A percentile compares a stretch with the other conserved stretches of the same genome.
Evolutionary conservation across 2,113 vertebrate genomes (phyloP).

Genomic region (Hippocampus abdominalis): DNA sequence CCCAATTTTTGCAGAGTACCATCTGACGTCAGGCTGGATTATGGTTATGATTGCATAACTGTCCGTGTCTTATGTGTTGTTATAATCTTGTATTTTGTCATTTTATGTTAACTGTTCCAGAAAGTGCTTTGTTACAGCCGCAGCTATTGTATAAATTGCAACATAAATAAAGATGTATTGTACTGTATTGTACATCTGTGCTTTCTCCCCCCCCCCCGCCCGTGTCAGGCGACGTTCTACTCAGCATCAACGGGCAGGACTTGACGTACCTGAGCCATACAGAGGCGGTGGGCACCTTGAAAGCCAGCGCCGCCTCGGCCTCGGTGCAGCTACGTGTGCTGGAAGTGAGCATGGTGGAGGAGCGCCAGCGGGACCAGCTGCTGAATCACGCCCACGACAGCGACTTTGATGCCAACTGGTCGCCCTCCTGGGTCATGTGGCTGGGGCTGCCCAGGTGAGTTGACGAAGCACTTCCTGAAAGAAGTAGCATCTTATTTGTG

Average conservation of each 20-base stretch:
- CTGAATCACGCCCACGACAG: conserved; percentile 81
- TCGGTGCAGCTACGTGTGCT: conserved; percentile 86
- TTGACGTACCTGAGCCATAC: conserved; percentile 92
- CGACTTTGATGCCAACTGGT: conserved; percentile 94
- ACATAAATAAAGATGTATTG: too few relatives aligned
- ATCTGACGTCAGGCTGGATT: too few relatives aligned
- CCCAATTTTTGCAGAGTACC: too few relatives aligned
- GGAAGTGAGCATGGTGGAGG: conserved; percentile 87
- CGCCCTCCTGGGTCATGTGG: conserved; percentile 97
- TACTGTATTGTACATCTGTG: too few relatives aligned
- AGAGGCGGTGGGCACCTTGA: conserved; percentile 92
- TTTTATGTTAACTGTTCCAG: too few relatives aligned
- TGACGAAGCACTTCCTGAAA: background rate
- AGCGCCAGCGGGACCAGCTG: conserved; percentile 79
- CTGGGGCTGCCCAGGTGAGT: conserved; percentile 89
- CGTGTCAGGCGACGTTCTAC: conserved; percentile 85
- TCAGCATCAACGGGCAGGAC: conserved; percentile 94
- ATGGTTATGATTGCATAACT: too few relatives aligned
- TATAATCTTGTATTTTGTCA: too few relatives aligned
- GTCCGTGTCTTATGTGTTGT: too few relatives aligned
- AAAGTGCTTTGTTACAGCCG: too few relatives aligned
- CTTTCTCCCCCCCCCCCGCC: background rate
- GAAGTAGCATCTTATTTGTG: too few relatives aligned
- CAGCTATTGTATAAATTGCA: too few relatives aligned
- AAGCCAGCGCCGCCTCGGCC: conserved; percentile 87